Evolutionary conservation across 2,797 vertebrate species (phyloP).

Genomic region (Perodicticus potto): DNA sequence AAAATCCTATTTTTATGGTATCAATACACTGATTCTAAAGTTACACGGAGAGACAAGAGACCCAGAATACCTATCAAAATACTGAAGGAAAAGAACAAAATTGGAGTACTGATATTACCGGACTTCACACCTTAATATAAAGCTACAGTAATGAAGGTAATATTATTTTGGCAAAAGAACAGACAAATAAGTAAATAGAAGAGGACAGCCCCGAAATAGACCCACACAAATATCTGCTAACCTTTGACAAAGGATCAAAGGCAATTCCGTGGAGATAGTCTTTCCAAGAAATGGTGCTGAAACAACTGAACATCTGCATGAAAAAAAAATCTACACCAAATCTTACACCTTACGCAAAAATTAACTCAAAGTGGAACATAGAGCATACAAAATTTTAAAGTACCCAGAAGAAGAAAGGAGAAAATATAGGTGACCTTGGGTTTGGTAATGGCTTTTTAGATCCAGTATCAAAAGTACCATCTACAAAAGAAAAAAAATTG

Average conservation of each 20-base stretch:
- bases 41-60: not conserved
- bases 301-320: not conserved
- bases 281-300: constrained; percentile 12
- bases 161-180: not conserved
- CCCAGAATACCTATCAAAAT: not conserved
- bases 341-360: not conserved
- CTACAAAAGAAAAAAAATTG: not conserved
- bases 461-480: not conserved
- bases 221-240: not conserved
- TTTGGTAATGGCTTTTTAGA: not conserved
- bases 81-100: not conserved
- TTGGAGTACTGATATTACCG: not conserved
- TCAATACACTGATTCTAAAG: not conserved
- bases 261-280: not conserved
- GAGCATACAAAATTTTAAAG: not conserved
- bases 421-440: not conserved
- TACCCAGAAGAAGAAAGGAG: not conserved
- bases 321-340: not conserved
- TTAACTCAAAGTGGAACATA: not conserved
- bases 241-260: not conserved
- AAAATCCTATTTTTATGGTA: not conserved
- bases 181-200: not conserved
- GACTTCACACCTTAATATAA: not conserved
- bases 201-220: not conserved
- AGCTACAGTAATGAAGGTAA: not conserved